Conservation (phyloP, 1,140 invertebrate genomes). For the Heliconius himera region DNA sequence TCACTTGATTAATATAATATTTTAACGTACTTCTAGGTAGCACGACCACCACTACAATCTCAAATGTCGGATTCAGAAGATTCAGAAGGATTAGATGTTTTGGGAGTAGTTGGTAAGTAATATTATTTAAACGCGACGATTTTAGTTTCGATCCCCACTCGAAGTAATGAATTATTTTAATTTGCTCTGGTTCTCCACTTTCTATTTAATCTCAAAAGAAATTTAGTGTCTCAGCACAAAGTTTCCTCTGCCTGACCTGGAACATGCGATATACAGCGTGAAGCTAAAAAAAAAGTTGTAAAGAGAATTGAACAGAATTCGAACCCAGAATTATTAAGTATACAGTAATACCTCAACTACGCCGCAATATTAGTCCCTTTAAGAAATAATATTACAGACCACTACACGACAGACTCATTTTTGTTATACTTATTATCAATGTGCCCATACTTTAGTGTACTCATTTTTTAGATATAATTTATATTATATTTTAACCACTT, state of each 20-base stretch:
- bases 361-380: too few species aligned
- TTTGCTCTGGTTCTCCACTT: background rate
- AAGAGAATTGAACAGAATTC: too few species aligned
- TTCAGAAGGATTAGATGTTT: conserved; percentile 67
- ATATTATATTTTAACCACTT: background rate
- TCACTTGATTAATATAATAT: background rate
- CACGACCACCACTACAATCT: conserved; percentile 49
- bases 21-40: conserved; percentile 46
- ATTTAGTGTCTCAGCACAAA: background rate
- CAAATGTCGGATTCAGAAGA: conserved; percentile 72
- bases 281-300: background rate
- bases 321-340: too few species aligned
- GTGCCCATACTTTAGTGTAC: too few species aligned
- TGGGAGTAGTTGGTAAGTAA: conserved; percentile 69
- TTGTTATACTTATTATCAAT: too few species aligned
- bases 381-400: too few species aligned
- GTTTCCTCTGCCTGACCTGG: background rate
- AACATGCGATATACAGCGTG: background rate
- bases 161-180: background rate
- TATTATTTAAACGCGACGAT: background rate
- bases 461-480: background rate
- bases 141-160: too few species aligned
- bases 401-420: too few species aligned
- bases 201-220: background rate
- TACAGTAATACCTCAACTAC: too few species aligned